These are phyloP conservation scores for Oenanthe oenanthe DNA, from an alignment of 2,113 vertebrate species.

Conservation along the genomic window DNA sequence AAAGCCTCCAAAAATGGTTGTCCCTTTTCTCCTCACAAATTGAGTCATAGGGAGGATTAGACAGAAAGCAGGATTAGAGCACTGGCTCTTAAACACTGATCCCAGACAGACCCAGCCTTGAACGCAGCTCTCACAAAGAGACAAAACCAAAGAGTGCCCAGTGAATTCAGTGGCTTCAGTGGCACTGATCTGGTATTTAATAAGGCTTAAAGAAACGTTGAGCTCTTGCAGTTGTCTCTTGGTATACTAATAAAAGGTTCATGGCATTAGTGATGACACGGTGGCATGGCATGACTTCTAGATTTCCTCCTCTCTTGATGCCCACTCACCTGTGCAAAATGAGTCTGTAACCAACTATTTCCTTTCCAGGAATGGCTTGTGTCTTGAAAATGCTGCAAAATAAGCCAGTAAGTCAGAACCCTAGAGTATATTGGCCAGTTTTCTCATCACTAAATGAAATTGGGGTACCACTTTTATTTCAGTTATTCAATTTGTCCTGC, in stretches of 20 bases:
- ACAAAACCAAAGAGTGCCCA: neutral
- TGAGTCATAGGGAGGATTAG: neutral
- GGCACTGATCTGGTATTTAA: neutral
- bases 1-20: neutral
- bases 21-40: neutral
- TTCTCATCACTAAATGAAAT: neutral
- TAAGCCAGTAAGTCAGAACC: neutral
- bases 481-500: neutral
- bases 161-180: neutral
- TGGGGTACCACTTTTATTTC: neutral
- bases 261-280: neutral
- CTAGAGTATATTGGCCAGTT: neutral
- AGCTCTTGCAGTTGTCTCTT: neutral
- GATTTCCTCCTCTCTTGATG: neutral
- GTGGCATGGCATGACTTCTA: neutral
- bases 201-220: neutral
- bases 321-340: neutral
- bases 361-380: neutral
- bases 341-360: neutral
- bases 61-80: neutral
- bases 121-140: neutral
- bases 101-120: accelerated
- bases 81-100: neutral
- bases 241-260: neutral
- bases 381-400: neutral